Evolutionary conservation across 2,797 vertebrate genomes (phyloP).

Genomic region (Sylvilagus floridanus): DNA sequence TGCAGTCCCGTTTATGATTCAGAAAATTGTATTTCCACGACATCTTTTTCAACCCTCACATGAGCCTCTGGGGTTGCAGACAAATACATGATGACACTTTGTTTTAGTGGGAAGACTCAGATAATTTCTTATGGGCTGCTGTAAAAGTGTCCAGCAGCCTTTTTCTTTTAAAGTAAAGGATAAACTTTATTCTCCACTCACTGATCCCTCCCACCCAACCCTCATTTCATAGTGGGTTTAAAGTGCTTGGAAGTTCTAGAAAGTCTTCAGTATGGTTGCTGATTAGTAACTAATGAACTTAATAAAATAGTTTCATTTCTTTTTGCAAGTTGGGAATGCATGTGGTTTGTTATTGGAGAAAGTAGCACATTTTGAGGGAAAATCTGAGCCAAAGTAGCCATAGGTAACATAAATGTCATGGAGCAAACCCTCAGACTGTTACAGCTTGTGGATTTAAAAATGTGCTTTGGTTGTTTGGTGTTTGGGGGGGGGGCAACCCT

Average conservation of each 20-base stretch:
- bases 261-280: not conserved
- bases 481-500: not conserved
- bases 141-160: not conserved
- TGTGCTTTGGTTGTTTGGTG: not conserved
- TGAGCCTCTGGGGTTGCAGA: not conserved
- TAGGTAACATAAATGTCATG: not conserved
- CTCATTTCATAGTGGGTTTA: not conserved
- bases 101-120: not conserved
- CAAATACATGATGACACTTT: conserved; percentile 26
- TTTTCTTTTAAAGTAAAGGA: conserved; percentile 38
- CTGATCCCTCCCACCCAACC: not conserved
- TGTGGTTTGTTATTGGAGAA: not conserved
- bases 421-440: not conserved
- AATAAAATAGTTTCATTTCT: conserved; percentile 38
- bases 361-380: not conserved
- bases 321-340: conserved; percentile 34
- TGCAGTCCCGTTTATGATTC: conserved; percentile 84
- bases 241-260: conserved; percentile 22
- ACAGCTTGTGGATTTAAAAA: conserved; percentile 37
- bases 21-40: conserved; percentile 63
- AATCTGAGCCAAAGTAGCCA: not conserved
- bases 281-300: not conserved
- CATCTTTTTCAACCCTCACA: conserved; percentile 3
- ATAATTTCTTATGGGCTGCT: conserved; percentile 24
- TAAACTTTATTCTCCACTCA: conserved; percentile 20